Conservation (phyloP, 2,797 vertebrate genomes). For the Pteronotus mesoamericanus region DNA sequence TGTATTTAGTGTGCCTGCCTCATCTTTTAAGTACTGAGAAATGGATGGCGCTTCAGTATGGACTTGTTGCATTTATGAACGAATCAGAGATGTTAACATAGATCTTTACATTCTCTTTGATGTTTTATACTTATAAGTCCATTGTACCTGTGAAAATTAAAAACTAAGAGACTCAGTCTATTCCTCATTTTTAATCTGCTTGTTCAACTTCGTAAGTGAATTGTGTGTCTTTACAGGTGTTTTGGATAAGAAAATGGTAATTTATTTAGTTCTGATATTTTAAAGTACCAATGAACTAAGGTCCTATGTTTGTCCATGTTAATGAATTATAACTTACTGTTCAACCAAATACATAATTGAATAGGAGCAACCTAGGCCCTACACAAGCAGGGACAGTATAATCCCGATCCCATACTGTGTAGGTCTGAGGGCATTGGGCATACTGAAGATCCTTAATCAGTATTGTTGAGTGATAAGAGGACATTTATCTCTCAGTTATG, state of each 20-base stretch:
- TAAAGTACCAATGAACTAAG: not conserved
- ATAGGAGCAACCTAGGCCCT: not conserved
- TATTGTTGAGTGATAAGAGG: not conserved
- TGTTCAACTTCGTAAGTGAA: not conserved
- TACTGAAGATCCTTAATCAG: not conserved
- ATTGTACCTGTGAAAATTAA: not conserved
- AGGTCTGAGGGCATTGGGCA: not conserved
- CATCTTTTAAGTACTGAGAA: not conserved
- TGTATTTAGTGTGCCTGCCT: not conserved
- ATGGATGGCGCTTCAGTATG: not conserved
- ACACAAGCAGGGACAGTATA: not conserved
- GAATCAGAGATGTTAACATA: not conserved
- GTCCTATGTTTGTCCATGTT: not conserved
- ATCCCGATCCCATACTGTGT: not conserved
- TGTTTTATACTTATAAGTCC: not conserved
- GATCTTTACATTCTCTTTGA: not conserved
- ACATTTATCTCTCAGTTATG: not conserved
- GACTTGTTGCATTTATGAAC: not conserved
- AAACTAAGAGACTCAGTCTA: not conserved
- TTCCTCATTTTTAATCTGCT: constrained; percentile 11
- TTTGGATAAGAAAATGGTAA: not conserved
- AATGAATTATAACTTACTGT: not conserved
- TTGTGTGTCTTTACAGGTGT: not conserved
- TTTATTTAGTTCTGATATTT: not conserved
- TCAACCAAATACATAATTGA: not conserved